Percentiles rank a stretch among this genome's conserved stretches.
Evolutionary conservation across 2,888 invertebrate genomes (phyloP).

Genomic region (Rhamnusium bicolor): DNA sequence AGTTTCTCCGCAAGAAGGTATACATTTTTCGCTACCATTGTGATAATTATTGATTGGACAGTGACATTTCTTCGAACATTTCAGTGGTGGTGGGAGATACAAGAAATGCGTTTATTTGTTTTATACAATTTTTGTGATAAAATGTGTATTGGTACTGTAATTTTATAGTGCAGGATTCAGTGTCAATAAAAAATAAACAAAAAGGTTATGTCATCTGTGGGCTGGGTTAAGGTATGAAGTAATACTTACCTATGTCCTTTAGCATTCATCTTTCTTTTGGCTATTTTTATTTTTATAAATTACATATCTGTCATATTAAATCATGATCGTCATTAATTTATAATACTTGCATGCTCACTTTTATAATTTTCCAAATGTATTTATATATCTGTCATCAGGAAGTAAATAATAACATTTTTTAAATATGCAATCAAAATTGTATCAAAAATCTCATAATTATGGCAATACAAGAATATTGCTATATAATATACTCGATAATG

Average conservation of each 20-base stretch:
- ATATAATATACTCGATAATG: too few species aligned
- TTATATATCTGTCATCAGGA: background rate
- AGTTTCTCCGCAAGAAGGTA: conserved; percentile 76
- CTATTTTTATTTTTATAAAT: conserved; percentile 34
- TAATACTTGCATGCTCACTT: conserved; percentile 15
- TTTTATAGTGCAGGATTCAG: conserved; percentile 21
- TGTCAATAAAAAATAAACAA: conserved; percentile 34
- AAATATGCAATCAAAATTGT: background rate
- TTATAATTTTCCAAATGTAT: background rate
- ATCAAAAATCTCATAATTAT: background rate
- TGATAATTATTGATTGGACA: conserved; percentile 60
- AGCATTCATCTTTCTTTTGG: conserved; percentile 18
- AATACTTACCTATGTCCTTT: conserved; percentile 18
- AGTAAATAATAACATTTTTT: conserved; percentile 1
- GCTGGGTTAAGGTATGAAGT: conserved; percentile 40
- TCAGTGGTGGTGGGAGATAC: conserved; percentile 55
- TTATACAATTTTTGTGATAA: conserved; percentile 31
- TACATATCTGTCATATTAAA: conserved; percentile 16
- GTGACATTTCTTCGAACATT: conserved; percentile 53
- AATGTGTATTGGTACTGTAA: conserved; percentile 31
- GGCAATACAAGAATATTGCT: too few species aligned
- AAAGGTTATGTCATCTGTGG: conserved; percentile 50
- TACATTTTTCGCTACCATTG: conserved; percentile 62
- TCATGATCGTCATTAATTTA: background rate
- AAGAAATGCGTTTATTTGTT: conserved; percentile 42